phyloP scores from a whole-genome alignment of 1,140 invertebrate genomes.

The Araneus ventricosus region DNA sequence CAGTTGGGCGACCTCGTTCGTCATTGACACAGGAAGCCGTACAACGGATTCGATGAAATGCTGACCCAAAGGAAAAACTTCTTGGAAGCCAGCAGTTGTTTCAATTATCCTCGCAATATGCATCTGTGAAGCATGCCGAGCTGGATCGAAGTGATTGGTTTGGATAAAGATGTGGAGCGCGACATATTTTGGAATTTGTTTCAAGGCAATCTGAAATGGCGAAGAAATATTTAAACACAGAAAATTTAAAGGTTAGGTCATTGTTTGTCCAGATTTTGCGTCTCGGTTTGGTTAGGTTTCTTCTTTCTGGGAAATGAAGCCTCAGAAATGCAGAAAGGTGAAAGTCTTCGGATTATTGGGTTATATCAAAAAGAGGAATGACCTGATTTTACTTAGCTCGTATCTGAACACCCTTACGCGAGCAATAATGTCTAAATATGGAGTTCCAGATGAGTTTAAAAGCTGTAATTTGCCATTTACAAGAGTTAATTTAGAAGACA shows the following conservation, averaged over 20 bases:
- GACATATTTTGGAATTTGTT: neutral
- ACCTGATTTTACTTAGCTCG: too few relatives aligned
- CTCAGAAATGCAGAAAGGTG: too few relatives aligned
- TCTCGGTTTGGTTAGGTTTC: too few relatives aligned
- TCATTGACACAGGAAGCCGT: conserved; percentile 9
- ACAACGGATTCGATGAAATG: neutral
- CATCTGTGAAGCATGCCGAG: neutral
- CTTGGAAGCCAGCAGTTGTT: neutral
- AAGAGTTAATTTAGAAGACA: too few relatives aligned
- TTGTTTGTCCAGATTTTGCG: too few relatives aligned
- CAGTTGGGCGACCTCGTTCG: conserved; percentile 1
- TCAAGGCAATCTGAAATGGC: neutral
- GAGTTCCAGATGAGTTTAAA: too few relatives aligned
- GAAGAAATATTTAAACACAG: neutral
- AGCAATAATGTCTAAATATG: too few relatives aligned
- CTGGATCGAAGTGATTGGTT: neutral
- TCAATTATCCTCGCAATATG: neutral
- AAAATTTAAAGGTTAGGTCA: neutral
- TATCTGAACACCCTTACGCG: too few relatives aligned
- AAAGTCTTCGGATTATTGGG: too few relatives aligned
- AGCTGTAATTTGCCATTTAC: too few relatives aligned
- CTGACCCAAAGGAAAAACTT: conserved; percentile 24
- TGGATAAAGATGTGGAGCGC: neutral
- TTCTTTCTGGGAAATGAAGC: too few relatives aligned
- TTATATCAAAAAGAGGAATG: too few relatives aligned